Conservation (phyloP, 2,888 invertebrate species). For the Emmelina monodactyla region DNA sequence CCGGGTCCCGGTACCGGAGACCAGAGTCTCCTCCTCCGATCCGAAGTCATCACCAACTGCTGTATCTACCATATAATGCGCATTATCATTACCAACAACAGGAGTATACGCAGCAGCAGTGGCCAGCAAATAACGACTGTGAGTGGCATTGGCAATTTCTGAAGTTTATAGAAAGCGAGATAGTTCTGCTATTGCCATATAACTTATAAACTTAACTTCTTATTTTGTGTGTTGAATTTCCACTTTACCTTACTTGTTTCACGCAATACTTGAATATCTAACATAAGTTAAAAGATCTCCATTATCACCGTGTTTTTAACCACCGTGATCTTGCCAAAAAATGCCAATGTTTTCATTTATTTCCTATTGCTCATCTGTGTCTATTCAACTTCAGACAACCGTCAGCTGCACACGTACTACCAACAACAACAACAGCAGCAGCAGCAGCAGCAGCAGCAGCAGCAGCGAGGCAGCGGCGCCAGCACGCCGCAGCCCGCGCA, state of each 20-base stretch:
- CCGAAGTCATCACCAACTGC: constrained; percentile 72
- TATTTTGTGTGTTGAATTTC: too few species aligned
- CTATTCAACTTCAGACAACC: constrained; percentile 23
- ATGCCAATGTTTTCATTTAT: too few species aligned
- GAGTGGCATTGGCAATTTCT: too few species aligned
- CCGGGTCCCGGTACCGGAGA: constrained; percentile 45
- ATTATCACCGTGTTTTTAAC: too few species aligned
- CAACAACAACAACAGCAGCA: constrained; percentile 21
- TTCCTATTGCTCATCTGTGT: too few species aligned
- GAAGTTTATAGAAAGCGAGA: too few species aligned
- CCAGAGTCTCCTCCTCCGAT: constrained; percentile 77
- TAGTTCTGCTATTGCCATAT: too few species aligned
- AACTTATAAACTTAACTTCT: too few species aligned
- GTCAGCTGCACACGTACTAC: constrained; percentile 29
- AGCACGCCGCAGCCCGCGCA: constrained; percentile 26
- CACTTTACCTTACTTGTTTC: too few species aligned
- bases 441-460: constrained; percentile 25
- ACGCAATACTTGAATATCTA: too few species aligned
- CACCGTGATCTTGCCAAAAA: too few species aligned
- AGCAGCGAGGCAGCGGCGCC: constrained; percentile 27
- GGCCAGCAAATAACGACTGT: constrained; percentile 38
- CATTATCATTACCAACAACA: constrained; percentile 47
- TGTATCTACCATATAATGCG: constrained; percentile 73
- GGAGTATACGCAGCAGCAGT: constrained; percentile 34
- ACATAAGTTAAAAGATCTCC: too few species aligned